Conservation (phyloP, 2,797 vertebrate species). For the Alosa sapidissima region DNA sequence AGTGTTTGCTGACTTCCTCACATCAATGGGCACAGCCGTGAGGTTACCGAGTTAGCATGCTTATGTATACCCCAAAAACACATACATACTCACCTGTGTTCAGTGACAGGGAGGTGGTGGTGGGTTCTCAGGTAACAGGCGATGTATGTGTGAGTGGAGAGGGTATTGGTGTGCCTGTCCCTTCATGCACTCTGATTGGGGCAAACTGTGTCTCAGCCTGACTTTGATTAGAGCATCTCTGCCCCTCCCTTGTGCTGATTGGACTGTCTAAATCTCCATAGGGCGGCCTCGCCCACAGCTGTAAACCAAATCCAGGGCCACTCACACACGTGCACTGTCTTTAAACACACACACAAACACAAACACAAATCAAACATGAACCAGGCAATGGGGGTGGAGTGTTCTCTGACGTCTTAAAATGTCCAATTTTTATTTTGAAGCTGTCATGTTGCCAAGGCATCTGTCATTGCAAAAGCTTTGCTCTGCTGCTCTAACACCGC, state of each 20-base stretch:
- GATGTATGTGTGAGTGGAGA: conserved; percentile 31
- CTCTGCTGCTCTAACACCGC: conserved; percentile 48
- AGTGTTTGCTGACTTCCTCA: conserved; percentile 25
- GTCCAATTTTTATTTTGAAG: not conserved
- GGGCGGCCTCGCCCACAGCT: conserved; percentile 1
- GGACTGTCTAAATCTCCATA: not conserved
- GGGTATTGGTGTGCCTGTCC: not conserved
- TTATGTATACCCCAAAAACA: conserved; percentile 55
- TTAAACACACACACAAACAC: not conserved
- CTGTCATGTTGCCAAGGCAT: conserved; percentile 38
- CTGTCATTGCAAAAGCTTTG: conserved; percentile 35
- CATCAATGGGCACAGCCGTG: conserved; percentile 47
- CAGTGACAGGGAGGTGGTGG: conserved; percentile 29
- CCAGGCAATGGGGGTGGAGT: not conserved
- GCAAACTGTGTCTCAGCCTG: not conserved
- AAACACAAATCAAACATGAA: not conserved
- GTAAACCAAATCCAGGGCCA: conserved; percentile 23
- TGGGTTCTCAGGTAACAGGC: conserved; percentile 65
- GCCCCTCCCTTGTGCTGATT: not conserved
- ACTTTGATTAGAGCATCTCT: conserved; percentile 7
- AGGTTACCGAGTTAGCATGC: conserved; percentile 63
- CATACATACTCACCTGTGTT: conserved; percentile 34
- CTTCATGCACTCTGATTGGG: conserved; percentile 1
- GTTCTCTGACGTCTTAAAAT: conserved; percentile 1
- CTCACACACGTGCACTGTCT: conserved; percentile 16